Conservation (phyloP, 2,113 vertebrate genomes). For the Eidolon helvum region DNA sequence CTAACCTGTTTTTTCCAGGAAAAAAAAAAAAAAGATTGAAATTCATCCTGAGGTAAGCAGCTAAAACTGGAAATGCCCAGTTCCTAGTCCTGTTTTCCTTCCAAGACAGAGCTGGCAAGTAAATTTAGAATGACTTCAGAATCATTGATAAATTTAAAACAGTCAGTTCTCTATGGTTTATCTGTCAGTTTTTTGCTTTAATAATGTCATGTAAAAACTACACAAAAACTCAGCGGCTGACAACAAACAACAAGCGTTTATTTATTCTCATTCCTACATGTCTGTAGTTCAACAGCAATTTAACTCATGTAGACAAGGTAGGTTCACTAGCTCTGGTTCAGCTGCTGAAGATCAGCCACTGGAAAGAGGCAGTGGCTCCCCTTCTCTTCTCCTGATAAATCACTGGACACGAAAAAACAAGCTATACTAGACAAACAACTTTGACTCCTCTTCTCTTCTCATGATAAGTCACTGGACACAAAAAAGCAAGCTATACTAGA, state of each 20-base stretch:
- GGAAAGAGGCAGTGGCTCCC: fast-evolving
- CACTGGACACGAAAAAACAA: neutral
- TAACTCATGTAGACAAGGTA: neutral
- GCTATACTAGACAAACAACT: too few relatives aligned
- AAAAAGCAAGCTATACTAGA: neutral
- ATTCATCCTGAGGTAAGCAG: neutral
- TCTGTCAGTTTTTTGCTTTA: neutral
- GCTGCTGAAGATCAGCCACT: neutral
- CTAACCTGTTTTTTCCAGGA: neutral
- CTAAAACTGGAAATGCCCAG: neutral
- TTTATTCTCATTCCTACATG: neutral
- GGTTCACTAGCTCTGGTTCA: neutral
- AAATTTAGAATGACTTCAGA: neutral
- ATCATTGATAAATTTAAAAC: neutral
- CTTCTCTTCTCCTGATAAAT: neutral
- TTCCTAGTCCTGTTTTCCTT: neutral
- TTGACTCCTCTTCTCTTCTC: neutral
- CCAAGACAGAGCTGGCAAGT: neutral
- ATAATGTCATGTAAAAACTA: neutral
- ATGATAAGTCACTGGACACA: neutral
- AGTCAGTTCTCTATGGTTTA: neutral
- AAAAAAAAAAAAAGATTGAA: neutral
- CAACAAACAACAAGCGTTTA: neutral
- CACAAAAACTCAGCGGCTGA: neutral
- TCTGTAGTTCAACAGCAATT: neutral